Percentiles rank a stretch among this genome's conserved stretches.
Evolutionary conservation across 2,797 vertebrate species (phyloP).

Genomic region (Sebastes reedi): DNA sequence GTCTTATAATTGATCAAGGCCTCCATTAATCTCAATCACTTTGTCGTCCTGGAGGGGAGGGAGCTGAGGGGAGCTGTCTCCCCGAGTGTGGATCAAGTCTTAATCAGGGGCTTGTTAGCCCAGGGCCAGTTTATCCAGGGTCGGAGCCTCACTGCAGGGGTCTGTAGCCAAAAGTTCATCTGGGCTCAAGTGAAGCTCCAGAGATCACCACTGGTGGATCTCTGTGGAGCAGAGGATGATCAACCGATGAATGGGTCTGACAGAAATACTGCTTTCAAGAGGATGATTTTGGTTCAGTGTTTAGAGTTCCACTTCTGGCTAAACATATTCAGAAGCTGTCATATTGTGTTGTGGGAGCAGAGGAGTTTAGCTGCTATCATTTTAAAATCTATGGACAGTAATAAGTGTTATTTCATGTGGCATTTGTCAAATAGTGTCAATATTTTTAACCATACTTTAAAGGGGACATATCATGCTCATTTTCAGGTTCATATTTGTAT

Average conservation of each 20-base stretch:
- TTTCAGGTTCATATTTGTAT: no score
- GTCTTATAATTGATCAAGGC: conserved; percentile 66
- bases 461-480: no score
- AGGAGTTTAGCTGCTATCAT: neutral
- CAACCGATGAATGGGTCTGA: neutral
- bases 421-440: neutral
- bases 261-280: neutral
- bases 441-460: neutral
- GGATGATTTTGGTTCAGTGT: neutral
- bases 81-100: conserved; percentile 61
- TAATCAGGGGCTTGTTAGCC: conserved; percentile 75
- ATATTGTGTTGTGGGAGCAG: neutral
- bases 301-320: neutral
- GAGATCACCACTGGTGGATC: conserved; percentile 16
- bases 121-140: conserved; percentile 29
- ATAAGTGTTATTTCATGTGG: neutral
- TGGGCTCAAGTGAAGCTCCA: neutral
- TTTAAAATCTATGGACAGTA: neutral
- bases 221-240: neutral
- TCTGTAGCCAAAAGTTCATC: neutral
- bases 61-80: conserved; percentile 63
- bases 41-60: conserved; percentile 43
- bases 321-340: neutral
- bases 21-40: conserved; percentile 78
- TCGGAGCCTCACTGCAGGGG: conserved; percentile 27